Conservation (phyloP, 2,797 vertebrate genomes). For the Gallinago solitaria region DNA sequence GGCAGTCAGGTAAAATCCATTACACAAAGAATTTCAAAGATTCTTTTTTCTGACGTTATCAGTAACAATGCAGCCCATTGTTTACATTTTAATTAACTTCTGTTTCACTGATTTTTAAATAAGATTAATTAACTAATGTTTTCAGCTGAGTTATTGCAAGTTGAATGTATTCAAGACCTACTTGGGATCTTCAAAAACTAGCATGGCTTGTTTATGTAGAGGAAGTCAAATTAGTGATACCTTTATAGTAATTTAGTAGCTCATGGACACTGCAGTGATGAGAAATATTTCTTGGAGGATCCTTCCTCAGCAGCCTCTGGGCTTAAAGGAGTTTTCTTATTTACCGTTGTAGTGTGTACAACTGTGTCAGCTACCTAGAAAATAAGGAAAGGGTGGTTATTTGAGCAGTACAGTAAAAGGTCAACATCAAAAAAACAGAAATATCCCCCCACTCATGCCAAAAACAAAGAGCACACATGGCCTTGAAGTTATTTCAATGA, state of each 20-base stretch:
- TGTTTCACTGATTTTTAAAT: constrained; percentile 75
- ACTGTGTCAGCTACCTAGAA: neutral
- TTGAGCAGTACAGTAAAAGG: neutral
- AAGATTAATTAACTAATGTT: constrained; percentile 73
- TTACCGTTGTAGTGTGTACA: neutral
- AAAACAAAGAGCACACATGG: neutral
- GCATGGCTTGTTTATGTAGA: constrained; percentile 55
- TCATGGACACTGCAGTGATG: constrained; percentile 28
- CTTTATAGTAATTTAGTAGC: constrained; percentile 59
- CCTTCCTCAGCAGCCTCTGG: neutral
- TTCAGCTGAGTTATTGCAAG: constrained; percentile 69
- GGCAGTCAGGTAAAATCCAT: constrained; percentile 70
- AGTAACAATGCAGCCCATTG: constrained; percentile 74
- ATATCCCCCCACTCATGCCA: neutral
- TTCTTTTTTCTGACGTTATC: constrained; percentile 42
- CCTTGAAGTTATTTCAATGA: neutral
- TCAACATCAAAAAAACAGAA: neutral
- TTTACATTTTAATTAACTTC: constrained; percentile 80
- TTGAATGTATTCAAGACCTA: constrained; percentile 66
- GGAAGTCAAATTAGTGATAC: constrained; percentile 72
- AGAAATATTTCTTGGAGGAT: constrained; percentile 54
- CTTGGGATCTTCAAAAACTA: constrained; percentile 70
- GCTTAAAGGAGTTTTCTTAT: neutral
- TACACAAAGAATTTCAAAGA: constrained; percentile 72
- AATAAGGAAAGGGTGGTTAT: neutral